Evolutionary conservation across 2,888 invertebrate species (phyloP), one percentile per base, ranked within the genome.

Genomic region (Temnothorax unifasciatus): DNA sequence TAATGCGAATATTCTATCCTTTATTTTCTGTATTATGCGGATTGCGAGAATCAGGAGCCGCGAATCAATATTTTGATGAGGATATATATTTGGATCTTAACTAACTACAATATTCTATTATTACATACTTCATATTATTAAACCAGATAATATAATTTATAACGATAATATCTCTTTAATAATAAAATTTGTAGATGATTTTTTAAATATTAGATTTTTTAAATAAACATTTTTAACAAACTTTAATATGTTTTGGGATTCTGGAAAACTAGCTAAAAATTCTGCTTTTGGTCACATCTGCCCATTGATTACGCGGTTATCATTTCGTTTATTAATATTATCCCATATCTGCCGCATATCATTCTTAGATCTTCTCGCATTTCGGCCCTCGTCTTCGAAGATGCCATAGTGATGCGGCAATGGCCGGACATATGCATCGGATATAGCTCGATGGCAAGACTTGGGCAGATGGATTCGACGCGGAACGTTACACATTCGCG

Each of bases 391-490:
- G n/a, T 11, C 44, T 44, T 8, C 68, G 21, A 68, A 59, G 44
- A 68, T 44, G 59, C 18, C 34, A 15, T 0, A 64, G 52, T 3
- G 38, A 59, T 25, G 34, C 44, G 18, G n/a, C 29, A 69, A 54
- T 29, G 44, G 47, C 71, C 71, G 74, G 81, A 85, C 89, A 66
- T 85, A 71, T 76, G 85, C 81, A 73, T 64, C 52, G 76, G 64
- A 59, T 44, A 76, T 64, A 34, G 29, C 38, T 71, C 64, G 76
- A 85, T 83, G 71, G 18, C 47, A 18, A 47, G 66, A 68, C 82
- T 75, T 57, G 90, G 88, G 88, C 93, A 93, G 94, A 94, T 93
- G 93, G 92, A 93, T 91, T 90, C 88, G 88, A 88, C 88, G 84
- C 87, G 88, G 90, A 90, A 90, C 89, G 91, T 84, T 90, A 91